Evolutionary conservation across 2,113 vertebrate species (phyloP).

Genomic region (Lasiurus borealis): DNA sequence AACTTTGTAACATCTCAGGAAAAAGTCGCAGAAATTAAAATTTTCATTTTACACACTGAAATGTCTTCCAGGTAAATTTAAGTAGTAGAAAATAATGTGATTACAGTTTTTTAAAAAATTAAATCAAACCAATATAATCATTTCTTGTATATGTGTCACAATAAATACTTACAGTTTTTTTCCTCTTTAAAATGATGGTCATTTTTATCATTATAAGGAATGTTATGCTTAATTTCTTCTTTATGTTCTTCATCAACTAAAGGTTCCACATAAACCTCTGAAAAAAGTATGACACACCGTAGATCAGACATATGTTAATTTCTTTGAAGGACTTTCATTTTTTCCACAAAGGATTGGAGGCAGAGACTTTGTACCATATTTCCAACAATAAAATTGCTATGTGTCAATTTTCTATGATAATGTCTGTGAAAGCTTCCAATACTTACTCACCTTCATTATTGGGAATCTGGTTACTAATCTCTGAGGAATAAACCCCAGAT

Average conservation of each 20-base stretch:
- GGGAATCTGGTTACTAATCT: not conserved
- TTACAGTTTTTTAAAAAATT: not conserved
- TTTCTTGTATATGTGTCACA: not conserved
- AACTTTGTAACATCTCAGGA: not conserved
- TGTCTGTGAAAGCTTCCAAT: constrained; percentile 9
- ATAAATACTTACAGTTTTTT: constrained; percentile 75
- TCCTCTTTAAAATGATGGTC: constrained; percentile 52
- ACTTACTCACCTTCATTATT: constrained; percentile 38
- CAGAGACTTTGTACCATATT: not conserved
- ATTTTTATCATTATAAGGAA: constrained; percentile 52
- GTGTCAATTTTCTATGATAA: not conserved
- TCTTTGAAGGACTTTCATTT: constrained; percentile 13
- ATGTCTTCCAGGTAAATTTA: not conserved
- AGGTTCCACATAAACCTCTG: not conserved
- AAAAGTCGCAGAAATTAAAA: not conserved
- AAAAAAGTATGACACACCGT: not conserved
- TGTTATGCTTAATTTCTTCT: not conserved
- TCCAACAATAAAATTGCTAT: not conserved
- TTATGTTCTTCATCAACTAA: not conserved
- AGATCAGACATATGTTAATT: not conserved
- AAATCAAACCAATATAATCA: not conserved
- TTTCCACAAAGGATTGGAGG: not conserved
- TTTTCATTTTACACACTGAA: not conserved
- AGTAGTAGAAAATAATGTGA: not conserved
- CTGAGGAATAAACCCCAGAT: constrained; percentile 26